Base-by-base conservation (phyloP, 2,888 invertebrate genomes). In the Acleris sparsana region DNA sequence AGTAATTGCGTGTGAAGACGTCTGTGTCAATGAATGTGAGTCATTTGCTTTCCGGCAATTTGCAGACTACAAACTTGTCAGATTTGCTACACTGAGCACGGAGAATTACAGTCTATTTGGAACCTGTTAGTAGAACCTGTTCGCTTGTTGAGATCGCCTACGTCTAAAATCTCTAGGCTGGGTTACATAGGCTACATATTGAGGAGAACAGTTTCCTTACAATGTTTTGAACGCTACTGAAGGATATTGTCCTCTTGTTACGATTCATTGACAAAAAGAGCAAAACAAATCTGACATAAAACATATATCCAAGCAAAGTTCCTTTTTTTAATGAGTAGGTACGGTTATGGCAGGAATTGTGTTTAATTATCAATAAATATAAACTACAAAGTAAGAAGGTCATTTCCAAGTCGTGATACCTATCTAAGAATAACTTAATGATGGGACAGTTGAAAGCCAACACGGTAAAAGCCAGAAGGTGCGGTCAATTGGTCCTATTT, bases 391-490 rank as follows among this genome's bases (percentile, higher is more conserved):
- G 16, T 53, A 48, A 48, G 43, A 39, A 25, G 25, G 6, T 7
- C 51, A 51, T 11, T 59, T 57, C 29, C 44, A 16, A 39, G 18
- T 33, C 58, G 58, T 51, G 56, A 56, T 44, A 9, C 9, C 7
- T 33, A 62, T 67, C 71, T 62, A 68, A 67, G 63, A 71, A 71
- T 68, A 71, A 53, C 46, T 57, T 63, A 59, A 62, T 71, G 69
- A 69, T 67, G 61, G 68, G 70, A 69, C 75, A 72, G 72, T 25
- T 71, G 71, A 73, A 70, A 71, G 70, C 77, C 76, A 75, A 75
- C 78, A 79, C 72, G 78, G 76, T 79, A 66, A 71, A 81, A 83
- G 76, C 80, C 72, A 70, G 65, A 73, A 82, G 87, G 88, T 73
- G 85, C 75, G 85, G 83, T 78, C 80, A 76, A 56, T 68, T 68